These are phyloP conservation scores for Drosophila gunungcola DNA, from an alignment of 1,140 invertebrate species.

Conservation along the genomic window DNA sequence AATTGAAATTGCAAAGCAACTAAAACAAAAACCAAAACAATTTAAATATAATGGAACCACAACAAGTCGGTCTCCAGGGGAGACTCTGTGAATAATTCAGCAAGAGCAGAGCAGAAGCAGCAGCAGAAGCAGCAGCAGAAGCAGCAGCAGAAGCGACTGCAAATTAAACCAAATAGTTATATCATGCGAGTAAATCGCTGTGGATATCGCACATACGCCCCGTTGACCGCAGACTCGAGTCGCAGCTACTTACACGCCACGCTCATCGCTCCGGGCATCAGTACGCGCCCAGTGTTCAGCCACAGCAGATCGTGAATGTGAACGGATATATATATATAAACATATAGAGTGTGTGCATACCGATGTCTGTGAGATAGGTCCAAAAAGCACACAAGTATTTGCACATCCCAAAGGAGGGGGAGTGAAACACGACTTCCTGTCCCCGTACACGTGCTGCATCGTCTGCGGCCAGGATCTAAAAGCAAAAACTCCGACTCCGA, in stretches of 20 bases:
- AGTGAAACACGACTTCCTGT: conserved; percentile 55
- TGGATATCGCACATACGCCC: conserved; percentile 80
- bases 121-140: background rate
- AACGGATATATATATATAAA: conserved; percentile 20
- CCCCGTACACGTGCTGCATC: conserved; percentile 69
- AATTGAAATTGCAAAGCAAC: conserved; percentile 74
- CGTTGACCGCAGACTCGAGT: conserved; percentile 54
- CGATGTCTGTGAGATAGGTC: conserved; percentile 13
- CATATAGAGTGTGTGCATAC: conserved; percentile 12
- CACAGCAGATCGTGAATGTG: conserved; percentile 63
- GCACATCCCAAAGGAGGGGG: conserved; percentile 17
- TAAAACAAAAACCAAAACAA: conserved; percentile 70
- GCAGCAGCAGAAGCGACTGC: conserved; percentile 8
- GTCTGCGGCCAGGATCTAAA: conserved; percentile 61
- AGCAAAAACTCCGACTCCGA: conserved; percentile 6
- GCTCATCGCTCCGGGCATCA: conserved; percentile 63
- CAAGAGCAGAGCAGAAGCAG: conserved; percentile 12
- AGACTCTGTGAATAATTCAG: conserved; percentile 62
- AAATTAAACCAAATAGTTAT: conserved; percentile 84
- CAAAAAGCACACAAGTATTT: conserved; percentile 60
- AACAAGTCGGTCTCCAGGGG: conserved; percentile 42
- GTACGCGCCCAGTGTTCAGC: conserved; percentile 73
- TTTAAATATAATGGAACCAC: conserved; percentile 75
- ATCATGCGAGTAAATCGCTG: conserved; percentile 80
- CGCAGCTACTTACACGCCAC: conserved; percentile 66